A percentile compares a stretch with the other conserved stretches of the same genome.
Conservation (phyloP, 2,797 vertebrate genomes). For the Paramormyrops hopkinsi region DNA sequence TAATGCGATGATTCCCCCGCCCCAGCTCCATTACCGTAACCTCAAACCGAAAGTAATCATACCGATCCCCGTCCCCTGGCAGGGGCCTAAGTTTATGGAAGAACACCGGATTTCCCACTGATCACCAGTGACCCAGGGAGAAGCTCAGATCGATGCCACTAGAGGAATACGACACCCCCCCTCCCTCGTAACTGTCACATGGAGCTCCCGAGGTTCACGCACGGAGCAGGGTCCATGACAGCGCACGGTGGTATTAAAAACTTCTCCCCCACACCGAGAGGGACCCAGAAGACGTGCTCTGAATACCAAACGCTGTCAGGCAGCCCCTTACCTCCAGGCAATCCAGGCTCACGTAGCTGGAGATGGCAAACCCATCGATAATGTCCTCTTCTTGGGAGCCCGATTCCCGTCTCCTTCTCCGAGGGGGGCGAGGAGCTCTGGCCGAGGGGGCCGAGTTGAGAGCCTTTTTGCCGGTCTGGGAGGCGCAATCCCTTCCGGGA, state of each 20-base stretch:
- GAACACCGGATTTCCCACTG: background rate
- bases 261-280: conserved; percentile 1
- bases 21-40: background rate
- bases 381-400: conserved; percentile 94
- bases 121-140: background rate
- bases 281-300: conserved; percentile 20
- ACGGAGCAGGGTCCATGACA: conserved; percentile 19
- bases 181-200: background rate
- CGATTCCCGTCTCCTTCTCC: conserved; percentile 83
- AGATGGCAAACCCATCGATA: conserved; percentile 92
- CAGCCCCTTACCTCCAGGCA: conserved; percentile 77
- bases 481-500: conserved; percentile 75
- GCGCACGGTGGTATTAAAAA: conserved; percentile 6
- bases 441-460: conserved; percentile 63
- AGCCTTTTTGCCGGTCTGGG: conserved; percentile 62
- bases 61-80: background rate
- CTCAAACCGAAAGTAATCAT: background rate
- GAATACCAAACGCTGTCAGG: conserved; percentile 16
- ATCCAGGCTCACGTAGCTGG: conserved; percentile 90
- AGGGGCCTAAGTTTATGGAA: background rate
- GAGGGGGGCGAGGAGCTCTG: conserved; percentile 72
- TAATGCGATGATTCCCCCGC: background rate
- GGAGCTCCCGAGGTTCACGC: background rate
- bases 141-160: background rate
- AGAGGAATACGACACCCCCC: background rate